phyloP scores from a whole-genome alignment of 1,140 invertebrate species.

The Danaus melanippus region DNA sequence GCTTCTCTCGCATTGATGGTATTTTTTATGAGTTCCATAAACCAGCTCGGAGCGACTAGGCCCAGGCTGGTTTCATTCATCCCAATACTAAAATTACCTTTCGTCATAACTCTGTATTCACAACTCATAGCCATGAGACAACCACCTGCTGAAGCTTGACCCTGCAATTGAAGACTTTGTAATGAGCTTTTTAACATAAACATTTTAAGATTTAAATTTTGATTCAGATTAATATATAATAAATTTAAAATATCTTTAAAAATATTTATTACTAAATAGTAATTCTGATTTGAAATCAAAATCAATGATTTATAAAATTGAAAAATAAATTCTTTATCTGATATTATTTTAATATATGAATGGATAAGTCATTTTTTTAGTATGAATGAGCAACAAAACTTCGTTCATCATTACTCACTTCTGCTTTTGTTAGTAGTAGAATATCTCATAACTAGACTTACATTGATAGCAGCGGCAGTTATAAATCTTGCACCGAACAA shows the following conservation, averaged over 20 bases:
- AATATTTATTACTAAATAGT: too few species aligned
- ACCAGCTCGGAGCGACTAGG: conserved; percentile 84
- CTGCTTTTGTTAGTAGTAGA: conserved; percentile 4
- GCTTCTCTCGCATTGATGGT: conserved; percentile 76
- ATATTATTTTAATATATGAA: too few species aligned
- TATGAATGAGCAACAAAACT: too few species aligned
- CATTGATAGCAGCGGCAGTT: conserved; percentile 89
- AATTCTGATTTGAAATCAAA: too few species aligned
- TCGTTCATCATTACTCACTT: conserved; percentile 49
- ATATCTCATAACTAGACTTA: conserved; percentile 55
- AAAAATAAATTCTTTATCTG: too few species aligned
- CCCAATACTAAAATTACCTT: conserved; percentile 84
- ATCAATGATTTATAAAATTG: too few species aligned
- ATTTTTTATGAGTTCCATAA: conserved; percentile 74
- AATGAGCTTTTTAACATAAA: too few species aligned
- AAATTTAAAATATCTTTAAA: too few species aligned
- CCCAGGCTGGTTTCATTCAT: conserved; percentile 85
- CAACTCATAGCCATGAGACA: conserved; percentile 85
- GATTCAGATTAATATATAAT: too few species aligned
- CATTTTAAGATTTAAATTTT: too few species aligned
- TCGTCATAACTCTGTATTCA: conserved; percentile 87
- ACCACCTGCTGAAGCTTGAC: conserved; percentile 86
- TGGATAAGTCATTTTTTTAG: too few species aligned
- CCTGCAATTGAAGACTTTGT: conserved; percentile 24
- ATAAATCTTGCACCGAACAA: conserved; percentile 80